Base-by-base conservation (phyloP, 2,113 vertebrate genomes). In the Typhlomys cinereus region DNA sequence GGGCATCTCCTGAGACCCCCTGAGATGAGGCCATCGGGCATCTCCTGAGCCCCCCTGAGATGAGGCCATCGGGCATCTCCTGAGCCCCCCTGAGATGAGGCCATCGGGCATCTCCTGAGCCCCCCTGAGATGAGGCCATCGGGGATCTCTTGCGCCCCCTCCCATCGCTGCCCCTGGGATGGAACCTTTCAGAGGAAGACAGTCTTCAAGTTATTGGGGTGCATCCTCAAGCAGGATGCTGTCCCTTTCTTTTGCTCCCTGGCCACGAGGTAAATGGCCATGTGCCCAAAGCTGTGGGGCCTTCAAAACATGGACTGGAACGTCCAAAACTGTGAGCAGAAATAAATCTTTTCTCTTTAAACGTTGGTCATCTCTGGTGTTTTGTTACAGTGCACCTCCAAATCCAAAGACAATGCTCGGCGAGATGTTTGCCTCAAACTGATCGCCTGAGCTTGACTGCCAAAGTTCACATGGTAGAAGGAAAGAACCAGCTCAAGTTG, bases 11-110 rank as follows among this genome's bases (percentile, higher is more conserved):
- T 52, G 34, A n/a, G n/a, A n/a, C n/a, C n/a, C n/a, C 27, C 15
- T 3, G 31, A 2, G 52, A 25, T 23, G 36, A 85, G 61, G 0
- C 52, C 4, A 1, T n/a, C 0, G 17, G 36, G 21, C 1, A 11
- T 3, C 44, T n/a, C 15, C 44, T 76, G 23, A 52, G 13, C 5
- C 20, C 25, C 36, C 57, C 39, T 17, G 36, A 7, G n/a, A n/a
- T n/a, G n/a, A n/a, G n/a, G n/a, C n/a, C n/a, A n/a, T n/a, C n/a
- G n/a, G n/a, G n/a, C n/a, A n/a, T n/a, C n/a, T n/a, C n/a, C n/a
- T n/a, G n/a, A n/a, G n/a, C n/a, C n/a, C n/a, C n/a, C 27, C 15
- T 3, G 31, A 2, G 52, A 25, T 23, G 36, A 85, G 61, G 0
- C 52, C 4, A 1, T n/a, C 0, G 17, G 36, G 21, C 1, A 11